Percentiles rank a stretch among this genome's conserved stretches.
Conservation (phyloP, 1,140 invertebrate genomes). For the Melanaphis sacchari region DNA sequence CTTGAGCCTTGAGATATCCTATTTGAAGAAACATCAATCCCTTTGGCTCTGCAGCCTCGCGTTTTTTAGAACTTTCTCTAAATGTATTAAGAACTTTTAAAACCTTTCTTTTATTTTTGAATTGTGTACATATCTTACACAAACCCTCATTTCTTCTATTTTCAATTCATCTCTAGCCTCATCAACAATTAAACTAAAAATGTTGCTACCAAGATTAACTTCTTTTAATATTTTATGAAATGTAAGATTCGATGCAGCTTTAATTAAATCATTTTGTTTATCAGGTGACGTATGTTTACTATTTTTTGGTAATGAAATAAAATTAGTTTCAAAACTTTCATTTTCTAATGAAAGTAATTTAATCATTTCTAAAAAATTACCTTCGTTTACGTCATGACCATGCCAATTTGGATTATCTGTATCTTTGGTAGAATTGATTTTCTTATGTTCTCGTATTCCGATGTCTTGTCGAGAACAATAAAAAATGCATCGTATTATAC, state of each 20-base stretch:
- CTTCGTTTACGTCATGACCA: background rate
- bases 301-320: background rate
- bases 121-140: background rate
- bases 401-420: background rate
- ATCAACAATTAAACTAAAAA: constrained; percentile 41
- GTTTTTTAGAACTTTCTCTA: too few relatives aligned
- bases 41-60: too few relatives aligned
- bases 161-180: constrained; percentile 11
- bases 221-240: background rate
- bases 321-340: background rate
- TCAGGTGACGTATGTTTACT: background rate
- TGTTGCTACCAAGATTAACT: background rate
- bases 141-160: constrained; percentile 31
- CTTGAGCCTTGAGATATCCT: too few relatives aligned
- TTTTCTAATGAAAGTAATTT: background rate
- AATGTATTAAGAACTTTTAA: too few relatives aligned
- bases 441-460: background rate
- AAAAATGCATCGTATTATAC: background rate
- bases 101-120: background rate
- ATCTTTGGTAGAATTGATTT: background rate
- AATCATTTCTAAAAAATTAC: background rate
- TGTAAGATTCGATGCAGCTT: background rate
- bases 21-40: too few relatives aligned
- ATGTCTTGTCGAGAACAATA: background rate
- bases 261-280: constrained; percentile 34